Percentiles rank a stretch among this genome's conserved stretches.
These are phyloP conservation scores for Drosophila neonasuta DNA, from an alignment of 2,888 invertebrate species.

Conservation along the genomic window DNA sequence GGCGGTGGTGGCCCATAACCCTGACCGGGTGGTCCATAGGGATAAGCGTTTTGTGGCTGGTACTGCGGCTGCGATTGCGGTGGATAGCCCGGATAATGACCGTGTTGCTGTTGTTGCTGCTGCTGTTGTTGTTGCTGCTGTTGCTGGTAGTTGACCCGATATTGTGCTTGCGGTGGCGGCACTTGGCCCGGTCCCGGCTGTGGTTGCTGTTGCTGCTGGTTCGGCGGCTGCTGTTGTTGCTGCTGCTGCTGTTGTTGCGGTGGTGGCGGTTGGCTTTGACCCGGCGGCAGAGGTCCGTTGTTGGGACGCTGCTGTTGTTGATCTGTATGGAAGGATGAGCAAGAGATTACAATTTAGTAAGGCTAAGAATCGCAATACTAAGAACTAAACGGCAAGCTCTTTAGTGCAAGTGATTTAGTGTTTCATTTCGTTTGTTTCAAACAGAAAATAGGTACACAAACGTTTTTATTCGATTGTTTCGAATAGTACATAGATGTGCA, in stretches of 20 bases:
- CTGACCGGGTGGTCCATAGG: conserved; percentile 82
- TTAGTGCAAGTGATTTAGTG: too few species aligned
- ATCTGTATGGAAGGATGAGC: conserved; percentile 50
- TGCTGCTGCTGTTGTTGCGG: conserved; percentile 82
- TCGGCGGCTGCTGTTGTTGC: conserved; percentile 63
- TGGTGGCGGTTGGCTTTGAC: conserved; percentile 62
- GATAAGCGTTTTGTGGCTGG: conserved; percentile 85
- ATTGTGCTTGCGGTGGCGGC: conserved; percentile 84
- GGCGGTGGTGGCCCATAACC: conserved; percentile 84
- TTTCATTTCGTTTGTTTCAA: neutral
- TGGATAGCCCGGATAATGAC: conserved; percentile 83
- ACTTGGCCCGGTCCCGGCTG: conserved; percentile 82
- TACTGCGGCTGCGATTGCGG: conserved; percentile 83
- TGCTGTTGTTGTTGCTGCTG: conserved; percentile 81
- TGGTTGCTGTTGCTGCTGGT: conserved; percentile 82
- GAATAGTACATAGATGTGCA: too few species aligned
- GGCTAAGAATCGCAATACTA: too few species aligned
- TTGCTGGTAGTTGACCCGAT: conserved; percentile 83
- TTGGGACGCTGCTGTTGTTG: conserved; percentile 84
- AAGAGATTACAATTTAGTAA: neutral
- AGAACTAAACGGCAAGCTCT: too few species aligned
- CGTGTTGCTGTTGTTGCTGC: conserved; percentile 82
- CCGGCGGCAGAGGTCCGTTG: conserved; percentile 76
- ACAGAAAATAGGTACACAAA: neutral
- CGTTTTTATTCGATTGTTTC: too few species aligned